phyloP scores from a whole-genome alignment of 2,888 invertebrate species.

The Mesorhabditis belari region DNA sequence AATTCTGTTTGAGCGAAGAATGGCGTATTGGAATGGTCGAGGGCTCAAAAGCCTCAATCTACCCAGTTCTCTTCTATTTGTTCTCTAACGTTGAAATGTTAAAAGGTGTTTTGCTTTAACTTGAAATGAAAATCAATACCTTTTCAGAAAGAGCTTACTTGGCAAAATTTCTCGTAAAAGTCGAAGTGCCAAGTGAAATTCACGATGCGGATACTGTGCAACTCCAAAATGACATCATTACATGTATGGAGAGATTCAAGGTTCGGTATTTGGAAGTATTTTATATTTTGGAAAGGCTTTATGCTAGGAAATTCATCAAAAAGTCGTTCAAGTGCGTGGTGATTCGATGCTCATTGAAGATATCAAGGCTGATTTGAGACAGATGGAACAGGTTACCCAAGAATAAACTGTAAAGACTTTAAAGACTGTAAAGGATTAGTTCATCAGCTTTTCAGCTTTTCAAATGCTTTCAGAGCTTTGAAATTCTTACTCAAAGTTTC shows the following conservation, averaged over 20 bases:
- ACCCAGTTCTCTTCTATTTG: conserved; percentile 75
- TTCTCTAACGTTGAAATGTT: conserved; percentile 69
- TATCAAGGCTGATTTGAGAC: conserved; percentile 72
- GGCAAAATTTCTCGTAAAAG: conserved; percentile 60
- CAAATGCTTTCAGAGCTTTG: background rate
- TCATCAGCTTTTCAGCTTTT: background rate
- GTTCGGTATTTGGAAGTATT: conserved; percentile 45
- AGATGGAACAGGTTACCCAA: conserved; percentile 36
- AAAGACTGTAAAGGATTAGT: background rate
- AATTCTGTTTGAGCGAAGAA: conserved; percentile 55
- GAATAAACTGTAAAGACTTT: too few species aligned
- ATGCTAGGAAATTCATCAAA: conserved; percentile 33
- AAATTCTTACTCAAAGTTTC: conserved; percentile 59
- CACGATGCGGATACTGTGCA: conserved; percentile 70
- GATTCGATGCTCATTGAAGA: conserved; percentile 69
- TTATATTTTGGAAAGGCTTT: background rate
- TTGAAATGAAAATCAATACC: background rate
- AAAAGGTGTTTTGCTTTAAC: conserved; percentile 55
- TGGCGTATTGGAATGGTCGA: conserved; percentile 66
- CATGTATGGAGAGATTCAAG: conserved; percentile 74
- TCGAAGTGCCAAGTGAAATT: conserved; percentile 50
- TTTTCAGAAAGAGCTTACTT: conserved; percentile 71
- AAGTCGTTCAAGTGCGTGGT: conserved; percentile 30
- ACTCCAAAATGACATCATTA: conserved; percentile 66
- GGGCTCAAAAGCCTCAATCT: conserved; percentile 70